A percentile compares a stretch with the other conserved stretches of the same genome.
phyloP scores from a whole-genome alignment of 2,113 vertebrate genomes.

The Myiozetetes cayanensis region DNA sequence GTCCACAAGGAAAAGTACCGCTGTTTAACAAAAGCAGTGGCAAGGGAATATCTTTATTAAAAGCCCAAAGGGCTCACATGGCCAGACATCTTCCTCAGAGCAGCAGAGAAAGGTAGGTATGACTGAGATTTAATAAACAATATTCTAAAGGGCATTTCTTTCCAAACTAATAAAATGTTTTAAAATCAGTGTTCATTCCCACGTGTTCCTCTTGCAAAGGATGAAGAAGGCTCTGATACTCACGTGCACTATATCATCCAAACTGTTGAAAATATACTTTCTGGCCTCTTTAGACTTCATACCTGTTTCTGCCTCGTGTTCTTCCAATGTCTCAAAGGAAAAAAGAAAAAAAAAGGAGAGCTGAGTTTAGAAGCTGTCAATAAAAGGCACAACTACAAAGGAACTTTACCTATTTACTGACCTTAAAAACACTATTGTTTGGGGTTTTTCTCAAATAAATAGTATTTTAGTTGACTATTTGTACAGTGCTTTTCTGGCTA shows the following conservation, averaged over 20 bases:
- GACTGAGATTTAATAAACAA: not conserved
- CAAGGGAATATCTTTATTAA: not conserved
- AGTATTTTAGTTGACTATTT: not conserved
- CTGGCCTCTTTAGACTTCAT: conserved; percentile 99
- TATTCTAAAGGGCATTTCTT: not conserved
- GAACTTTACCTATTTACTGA: not conserved
- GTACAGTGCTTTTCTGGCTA: not conserved
- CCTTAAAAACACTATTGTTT: fast-evolving
- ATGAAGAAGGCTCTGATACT: conserved; percentile 61
- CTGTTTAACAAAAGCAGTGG: not conserved
- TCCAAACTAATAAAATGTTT: not conserved
- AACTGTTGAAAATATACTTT: conserved; percentile 99
- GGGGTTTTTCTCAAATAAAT: not conserved
- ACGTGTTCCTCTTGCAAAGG: not conserved
- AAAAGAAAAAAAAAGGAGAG: not conserved
- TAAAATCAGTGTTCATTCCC: not conserved
- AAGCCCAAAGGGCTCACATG: not conserved
- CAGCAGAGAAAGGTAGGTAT: not conserved
- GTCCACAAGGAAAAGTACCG: not conserved
- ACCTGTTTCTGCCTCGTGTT: conserved; percentile 94
- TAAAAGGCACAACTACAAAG: not conserved
- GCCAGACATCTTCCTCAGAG: not conserved
- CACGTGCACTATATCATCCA: conserved; percentile 98
- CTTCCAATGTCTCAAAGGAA: conserved; percentile 88
- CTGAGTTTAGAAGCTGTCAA: not conserved